These are phyloP conservation scores for Kuschelorhynchus macadamiae DNA, from an alignment of 2,888 invertebrate genomes.

Conservation along the genomic window DNA sequence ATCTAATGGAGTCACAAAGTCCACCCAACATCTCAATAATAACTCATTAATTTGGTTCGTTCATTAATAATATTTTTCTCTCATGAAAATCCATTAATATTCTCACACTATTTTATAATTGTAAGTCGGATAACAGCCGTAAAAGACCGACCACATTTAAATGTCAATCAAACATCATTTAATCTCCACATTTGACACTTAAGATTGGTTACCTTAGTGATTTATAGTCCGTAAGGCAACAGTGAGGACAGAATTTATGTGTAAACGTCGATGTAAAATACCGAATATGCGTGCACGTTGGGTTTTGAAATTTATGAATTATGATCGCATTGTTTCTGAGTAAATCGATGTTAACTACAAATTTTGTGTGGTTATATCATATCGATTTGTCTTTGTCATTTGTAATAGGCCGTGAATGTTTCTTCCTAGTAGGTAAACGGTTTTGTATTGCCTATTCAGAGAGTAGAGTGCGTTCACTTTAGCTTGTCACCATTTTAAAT, in stretches of 20 bases:
- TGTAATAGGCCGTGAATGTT: too few species aligned
- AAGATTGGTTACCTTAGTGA: slow-evolving; percentile 66
- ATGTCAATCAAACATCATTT: slow-evolving; percentile 69
- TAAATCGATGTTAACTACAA: slow-evolving; percentile 26
- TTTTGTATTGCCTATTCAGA: too few species aligned
- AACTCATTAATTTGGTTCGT: slow-evolving; percentile 29
- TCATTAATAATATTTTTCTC: slow-evolving; percentile 37
- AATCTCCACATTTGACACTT: slow-evolving; percentile 66
- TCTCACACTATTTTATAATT: slow-evolving; percentile 53
- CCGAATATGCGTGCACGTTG: slow-evolving; percentile 16
- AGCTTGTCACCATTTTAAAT: too few species aligned
- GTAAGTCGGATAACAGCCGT: slow-evolving; percentile 26
- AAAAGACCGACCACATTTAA: slow-evolving; percentile 62
- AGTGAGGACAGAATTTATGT: slow-evolving; percentile 64
- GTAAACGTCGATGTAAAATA: slow-evolving; percentile 32
- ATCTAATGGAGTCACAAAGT: background rate
- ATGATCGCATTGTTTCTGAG: slow-evolving; percentile 19
- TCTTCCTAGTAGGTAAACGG: too few species aligned
- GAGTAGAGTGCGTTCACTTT: too few species aligned
- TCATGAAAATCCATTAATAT: slow-evolving; percentile 50
- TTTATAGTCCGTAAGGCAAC: slow-evolving; percentile 62
- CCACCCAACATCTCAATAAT: slow-evolving; percentile 29
- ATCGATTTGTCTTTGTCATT: slow-evolving; percentile 18
- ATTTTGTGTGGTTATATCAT: slow-evolving; percentile 4
- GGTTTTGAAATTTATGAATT: slow-evolving; percentile 26